phyloP scores from a whole-genome alignment of 1,140 invertebrate species.

The Littorina saxatilis region DNA sequence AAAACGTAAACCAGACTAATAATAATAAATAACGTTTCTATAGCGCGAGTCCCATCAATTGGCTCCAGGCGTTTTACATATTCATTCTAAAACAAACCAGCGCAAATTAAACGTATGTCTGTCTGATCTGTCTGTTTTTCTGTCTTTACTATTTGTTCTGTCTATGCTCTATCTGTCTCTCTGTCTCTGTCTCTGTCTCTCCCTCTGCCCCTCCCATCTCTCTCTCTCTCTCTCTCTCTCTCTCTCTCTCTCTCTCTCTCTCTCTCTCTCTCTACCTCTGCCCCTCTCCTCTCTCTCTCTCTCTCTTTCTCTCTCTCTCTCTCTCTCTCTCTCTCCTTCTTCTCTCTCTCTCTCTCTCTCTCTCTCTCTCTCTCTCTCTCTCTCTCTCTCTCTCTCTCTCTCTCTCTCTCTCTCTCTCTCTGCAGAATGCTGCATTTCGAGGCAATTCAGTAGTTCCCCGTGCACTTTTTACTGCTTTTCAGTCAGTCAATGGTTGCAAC shows the following conservation, averaged over 20 bases:
- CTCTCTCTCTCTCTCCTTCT: slow-evolving; percentile 4
- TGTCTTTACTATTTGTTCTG: not conserved
- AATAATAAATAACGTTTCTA: too few species aligned
- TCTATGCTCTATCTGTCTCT: slow-evolving; percentile 2
- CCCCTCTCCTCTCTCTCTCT: slow-evolving; percentile 28
- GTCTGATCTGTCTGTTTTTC: too few species aligned
- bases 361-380: slow-evolving; percentile 10
- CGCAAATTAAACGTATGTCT: too few species aligned
- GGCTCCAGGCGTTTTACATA: too few species aligned
- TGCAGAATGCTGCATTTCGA: too few species aligned
- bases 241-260: not conserved
- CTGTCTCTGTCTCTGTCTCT: slow-evolving; percentile 11
- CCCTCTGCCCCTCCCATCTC: slow-evolving; percentile 24
- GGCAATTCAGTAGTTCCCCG: too few species aligned
- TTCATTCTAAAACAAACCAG: too few species aligned
- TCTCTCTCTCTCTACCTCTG: too few species aligned
- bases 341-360: not conserved
- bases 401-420: slow-evolving; percentile 12
- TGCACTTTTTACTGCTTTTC: too few species aligned
- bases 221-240: not conserved
- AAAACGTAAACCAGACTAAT: too few species aligned
- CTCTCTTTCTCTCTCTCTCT: slow-evolving; percentile 20
- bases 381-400: slow-evolving; percentile 11
- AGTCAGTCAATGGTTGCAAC: too few species aligned
- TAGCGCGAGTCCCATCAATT: too few species aligned